Conservation (phyloP, 1,140 invertebrate genomes). For the Drosophila insularis region DNA sequence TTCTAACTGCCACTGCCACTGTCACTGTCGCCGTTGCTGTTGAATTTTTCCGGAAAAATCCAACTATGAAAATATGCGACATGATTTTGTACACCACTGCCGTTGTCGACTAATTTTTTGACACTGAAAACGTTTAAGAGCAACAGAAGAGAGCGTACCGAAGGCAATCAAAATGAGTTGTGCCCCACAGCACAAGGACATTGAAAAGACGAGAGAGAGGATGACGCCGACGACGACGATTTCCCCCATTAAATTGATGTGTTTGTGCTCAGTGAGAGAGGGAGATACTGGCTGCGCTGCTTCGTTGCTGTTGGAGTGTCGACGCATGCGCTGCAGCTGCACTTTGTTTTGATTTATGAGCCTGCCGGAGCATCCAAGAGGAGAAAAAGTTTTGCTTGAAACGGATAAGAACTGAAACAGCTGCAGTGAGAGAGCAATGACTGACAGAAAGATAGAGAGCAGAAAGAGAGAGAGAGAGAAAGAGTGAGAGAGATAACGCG, state of each 20-base stretch:
- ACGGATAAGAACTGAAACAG: slow-evolving; percentile 50
- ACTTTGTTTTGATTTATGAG: slow-evolving; percentile 75
- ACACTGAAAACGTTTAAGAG: slow-evolving; percentile 74
- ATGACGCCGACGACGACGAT: slow-evolving; percentile 40
- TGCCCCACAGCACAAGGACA: slow-evolving; percentile 33
- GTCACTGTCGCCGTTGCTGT: slow-evolving; percentile 35
- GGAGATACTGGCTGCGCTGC: slow-evolving; percentile 25
- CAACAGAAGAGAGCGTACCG: slow-evolving; percentile 26
- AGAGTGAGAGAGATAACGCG: slow-evolving; percentile 28
- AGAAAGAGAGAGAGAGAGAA: slow-evolving; percentile 25
- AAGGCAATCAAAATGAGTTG: slow-evolving; percentile 64
- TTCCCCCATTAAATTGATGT: slow-evolving; percentile 68
- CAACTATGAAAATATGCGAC: slow-evolving; percentile 70
- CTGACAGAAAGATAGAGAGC: slow-evolving; percentile 4
- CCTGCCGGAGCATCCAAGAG: slow-evolving; percentile 17
- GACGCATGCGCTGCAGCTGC: slow-evolving; percentile 57
- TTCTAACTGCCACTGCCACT: slow-evolving; percentile 30
- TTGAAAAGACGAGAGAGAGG: slow-evolving; percentile 25
- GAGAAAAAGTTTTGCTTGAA: slow-evolving; percentile 56
- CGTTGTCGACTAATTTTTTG: slow-evolving; percentile 82
- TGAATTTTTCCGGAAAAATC: slow-evolving; percentile 60
- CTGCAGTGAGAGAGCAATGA: slow-evolving; percentile 34
- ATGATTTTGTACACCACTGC: slow-evolving; percentile 76
- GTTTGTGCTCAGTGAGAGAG: slow-evolving; percentile 13
- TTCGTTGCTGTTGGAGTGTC: slow-evolving; percentile 23